phyloP scores from a whole-genome alignment of 64 coral and sea anemone species.

The Actinia tenebrosa region DNA sequence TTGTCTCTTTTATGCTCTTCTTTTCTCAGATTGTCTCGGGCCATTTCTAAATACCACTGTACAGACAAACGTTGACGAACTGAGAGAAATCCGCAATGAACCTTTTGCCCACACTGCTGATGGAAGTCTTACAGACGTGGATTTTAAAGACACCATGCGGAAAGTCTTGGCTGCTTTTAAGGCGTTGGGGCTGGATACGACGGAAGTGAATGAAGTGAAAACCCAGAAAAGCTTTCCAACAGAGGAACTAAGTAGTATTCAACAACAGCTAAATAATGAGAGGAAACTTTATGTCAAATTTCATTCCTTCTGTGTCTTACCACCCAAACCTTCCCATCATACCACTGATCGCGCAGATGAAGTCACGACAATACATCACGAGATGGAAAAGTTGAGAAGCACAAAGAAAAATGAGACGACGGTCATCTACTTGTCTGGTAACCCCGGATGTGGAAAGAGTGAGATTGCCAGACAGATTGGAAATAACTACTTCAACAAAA shows the following conservation, averaged over 20 bases:
- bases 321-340: conserved; percentile 38
- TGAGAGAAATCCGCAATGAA: conserved; percentile 38
- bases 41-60: background rate
- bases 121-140: conserved; percentile 17
- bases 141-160: conserved; percentile 26
- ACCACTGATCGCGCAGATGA: conserved; percentile 5
- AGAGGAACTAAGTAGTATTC: background rate
- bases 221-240: conserved; percentile 16
- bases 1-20: conserved; percentile 23
- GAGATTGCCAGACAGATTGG: conserved; percentile 5
- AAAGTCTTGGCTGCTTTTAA: conserved; percentile 14
- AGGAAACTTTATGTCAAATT: too few species aligned
- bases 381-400: conserved; percentile 17
- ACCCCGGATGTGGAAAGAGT: conserved; percentile 13
- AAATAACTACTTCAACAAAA: conserved; percentile 2
- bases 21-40: conserved; percentile 41
- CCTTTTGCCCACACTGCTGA: conserved; percentile 16
- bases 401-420: background rate
- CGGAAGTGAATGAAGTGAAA: background rate
- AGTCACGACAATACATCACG: background rate
- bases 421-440: conserved; percentile 25
- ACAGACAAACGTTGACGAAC: background rate
- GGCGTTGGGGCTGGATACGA: background rate
- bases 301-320: conserved; percentile 32
- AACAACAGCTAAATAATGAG: too few species aligned